These are phyloP conservation scores for Henicopernis longicauda DNA, from an alignment of 2,113 vertebrate species.

Conservation along the genomic window DNA sequence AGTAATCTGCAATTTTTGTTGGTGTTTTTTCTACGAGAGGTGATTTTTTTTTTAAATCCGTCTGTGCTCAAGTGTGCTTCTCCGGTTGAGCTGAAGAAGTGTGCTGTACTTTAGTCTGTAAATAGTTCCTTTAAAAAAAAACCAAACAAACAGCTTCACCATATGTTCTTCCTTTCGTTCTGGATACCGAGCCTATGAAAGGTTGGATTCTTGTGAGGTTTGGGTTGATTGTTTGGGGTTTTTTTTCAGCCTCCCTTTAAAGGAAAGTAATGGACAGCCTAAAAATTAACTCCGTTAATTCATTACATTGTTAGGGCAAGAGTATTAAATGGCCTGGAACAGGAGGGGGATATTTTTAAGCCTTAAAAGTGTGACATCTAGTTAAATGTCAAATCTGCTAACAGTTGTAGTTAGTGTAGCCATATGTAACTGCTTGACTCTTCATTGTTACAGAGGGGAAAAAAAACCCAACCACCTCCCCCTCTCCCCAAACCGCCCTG, in stretches of 20 bases:
- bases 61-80: fast-evolving
- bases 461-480: background rate
- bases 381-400: background rate
- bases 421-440: background rate
- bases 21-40: background rate
- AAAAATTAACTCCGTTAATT: background rate
- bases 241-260: background rate
- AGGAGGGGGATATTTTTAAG: background rate
- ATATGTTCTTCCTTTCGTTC: background rate
- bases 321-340: background rate
- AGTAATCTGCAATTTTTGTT: fast-evolving
- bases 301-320: background rate
- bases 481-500: background rate
- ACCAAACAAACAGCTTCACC: background rate
- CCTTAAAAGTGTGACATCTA: background rate
- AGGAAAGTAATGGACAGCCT: background rate
- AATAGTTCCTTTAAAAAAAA: background rate
- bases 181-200: background rate
- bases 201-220: background rate
- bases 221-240: no score
- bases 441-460: background rate
- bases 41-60: background rate
- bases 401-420: background rate
- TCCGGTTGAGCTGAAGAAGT: background rate
- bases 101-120: background rate